Percentiles rank a stretch among this genome's conserved stretches.
phyloP scores from a whole-genome alignment of 2,797 vertebrate genomes.

The Fringilla coelebs region DNA sequence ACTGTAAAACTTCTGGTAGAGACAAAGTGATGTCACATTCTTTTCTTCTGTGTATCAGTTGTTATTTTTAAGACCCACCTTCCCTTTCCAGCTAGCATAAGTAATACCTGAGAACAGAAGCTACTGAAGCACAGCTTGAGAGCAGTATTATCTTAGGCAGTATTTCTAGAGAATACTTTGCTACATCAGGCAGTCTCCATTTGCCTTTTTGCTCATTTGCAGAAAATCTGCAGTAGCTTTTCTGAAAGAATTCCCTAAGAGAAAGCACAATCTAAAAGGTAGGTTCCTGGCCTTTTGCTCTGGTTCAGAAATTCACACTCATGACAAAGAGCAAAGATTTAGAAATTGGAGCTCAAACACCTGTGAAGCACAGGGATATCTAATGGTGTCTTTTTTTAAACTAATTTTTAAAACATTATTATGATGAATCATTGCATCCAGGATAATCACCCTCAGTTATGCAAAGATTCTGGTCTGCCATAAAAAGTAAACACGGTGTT shows the following conservation, averaged over 20 bases:
- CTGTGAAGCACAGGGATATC: background rate
- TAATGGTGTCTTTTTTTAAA: background rate
- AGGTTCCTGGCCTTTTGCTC: background rate
- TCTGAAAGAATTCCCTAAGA: background rate
- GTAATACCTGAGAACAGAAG: background rate
- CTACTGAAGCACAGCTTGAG: background rate
- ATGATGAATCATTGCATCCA: background rate
- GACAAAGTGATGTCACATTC: background rate
- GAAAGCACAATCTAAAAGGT: background rate
- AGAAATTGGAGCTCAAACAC: background rate
- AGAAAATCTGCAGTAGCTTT: background rate
- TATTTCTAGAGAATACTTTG: background rate
- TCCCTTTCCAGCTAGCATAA: background rate
- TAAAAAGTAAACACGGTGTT: slow-evolving; percentile 44
- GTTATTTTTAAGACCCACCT: background rate
- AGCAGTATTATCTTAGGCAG: background rate
- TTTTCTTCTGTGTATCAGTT: background rate
- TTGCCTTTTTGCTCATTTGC: background rate
- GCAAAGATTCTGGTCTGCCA: slow-evolving; percentile 30
- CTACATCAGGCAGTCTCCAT: background rate
- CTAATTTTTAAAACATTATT: background rate
- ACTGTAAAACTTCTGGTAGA: background rate
- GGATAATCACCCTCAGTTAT: slow-evolving; percentile 3
- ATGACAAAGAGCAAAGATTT: background rate
- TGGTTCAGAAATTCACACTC: background rate